Evolutionary conservation across 2,113 vertebrate genomes (phyloP).

Genomic region (Actenoides hombroni): DNA sequence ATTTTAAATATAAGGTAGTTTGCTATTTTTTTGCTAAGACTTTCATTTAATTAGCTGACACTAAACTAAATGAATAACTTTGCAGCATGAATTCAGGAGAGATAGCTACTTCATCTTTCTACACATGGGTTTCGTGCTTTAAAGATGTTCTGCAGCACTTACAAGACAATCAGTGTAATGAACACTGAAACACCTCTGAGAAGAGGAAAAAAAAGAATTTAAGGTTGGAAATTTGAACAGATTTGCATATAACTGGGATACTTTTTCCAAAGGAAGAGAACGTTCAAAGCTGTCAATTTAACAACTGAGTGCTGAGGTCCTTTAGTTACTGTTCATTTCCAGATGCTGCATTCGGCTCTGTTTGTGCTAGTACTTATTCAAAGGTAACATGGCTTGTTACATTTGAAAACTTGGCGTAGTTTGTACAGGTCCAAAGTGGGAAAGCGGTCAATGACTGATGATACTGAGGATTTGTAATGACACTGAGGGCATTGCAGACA

Average conservation of each 20-base stretch:
- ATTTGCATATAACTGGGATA: rapidly evolving
- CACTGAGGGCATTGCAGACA: not conserved
- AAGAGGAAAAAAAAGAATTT: not conserved
- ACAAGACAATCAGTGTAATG: not conserved
- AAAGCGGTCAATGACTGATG: not conserved
- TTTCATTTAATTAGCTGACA: not conserved
- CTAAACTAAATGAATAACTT: not conserved
- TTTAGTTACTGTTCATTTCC: not conserved
- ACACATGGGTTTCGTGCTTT: not conserved
- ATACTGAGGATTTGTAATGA: not conserved
- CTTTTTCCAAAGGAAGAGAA: not conserved
- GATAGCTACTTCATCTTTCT: not conserved
- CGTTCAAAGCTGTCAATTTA: not conserved
- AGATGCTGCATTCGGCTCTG: not conserved
- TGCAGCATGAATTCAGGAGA: not conserved
- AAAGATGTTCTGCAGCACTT: not conserved
- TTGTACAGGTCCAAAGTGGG: not conserved
- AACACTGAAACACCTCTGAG: not conserved
- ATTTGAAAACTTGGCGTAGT: not conserved
- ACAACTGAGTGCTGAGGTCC: rapidly evolving
- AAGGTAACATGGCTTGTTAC: not conserved
- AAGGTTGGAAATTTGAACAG: not conserved
- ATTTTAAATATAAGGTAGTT: not conserved
- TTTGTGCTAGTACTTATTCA: not conserved
- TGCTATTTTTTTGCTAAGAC: not conserved